These are phyloP conservation scores for Isaurus tuberculatus DNA, from an alignment of 92 coral and sea anemone genomes.

Conservation along the genomic window DNA sequence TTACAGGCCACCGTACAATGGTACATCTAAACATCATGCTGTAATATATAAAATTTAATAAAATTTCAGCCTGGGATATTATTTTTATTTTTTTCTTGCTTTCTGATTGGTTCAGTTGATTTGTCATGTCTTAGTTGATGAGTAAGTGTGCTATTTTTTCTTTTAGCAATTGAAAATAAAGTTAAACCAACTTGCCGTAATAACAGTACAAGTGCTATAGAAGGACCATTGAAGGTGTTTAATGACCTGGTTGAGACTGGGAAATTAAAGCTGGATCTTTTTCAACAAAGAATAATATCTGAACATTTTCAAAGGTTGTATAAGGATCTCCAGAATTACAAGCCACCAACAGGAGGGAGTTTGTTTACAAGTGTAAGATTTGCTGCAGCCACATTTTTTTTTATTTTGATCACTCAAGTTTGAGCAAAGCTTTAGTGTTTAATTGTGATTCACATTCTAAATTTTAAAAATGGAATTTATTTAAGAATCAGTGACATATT, in stretches of 20 bases:
- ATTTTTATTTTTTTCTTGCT: too few species aligned
- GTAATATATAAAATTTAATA: too few species aligned
- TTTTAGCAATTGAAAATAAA: conserved; percentile 18
- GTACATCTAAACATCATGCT: too few species aligned
- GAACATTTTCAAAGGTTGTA: conserved; percentile 40
- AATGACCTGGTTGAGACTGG: conserved; percentile 14
- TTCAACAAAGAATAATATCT: conserved; percentile 32
- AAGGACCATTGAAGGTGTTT: conserved; percentile 28
- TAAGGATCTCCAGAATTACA: conserved; percentile 21
- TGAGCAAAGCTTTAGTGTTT: too few species aligned
- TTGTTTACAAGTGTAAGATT: conserved; percentile 25
- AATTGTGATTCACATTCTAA: too few species aligned
- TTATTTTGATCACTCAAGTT: too few species aligned
- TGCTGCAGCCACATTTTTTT: neutral
- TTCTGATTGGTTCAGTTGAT: too few species aligned
- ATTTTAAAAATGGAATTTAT: too few species aligned
- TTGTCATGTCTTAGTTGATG: neutral
- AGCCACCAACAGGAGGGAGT: conserved; percentile 10
- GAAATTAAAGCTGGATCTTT: conserved; percentile 18
- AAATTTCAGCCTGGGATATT: too few species aligned
- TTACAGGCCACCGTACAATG: too few species aligned
- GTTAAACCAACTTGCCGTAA: neutral
- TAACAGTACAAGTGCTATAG: neutral
- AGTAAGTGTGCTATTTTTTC: neutral
- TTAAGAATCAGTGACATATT: too few species aligned